Conservation (phyloP, 2,888 invertebrate species). For the Hydriomena furcata region DNA sequence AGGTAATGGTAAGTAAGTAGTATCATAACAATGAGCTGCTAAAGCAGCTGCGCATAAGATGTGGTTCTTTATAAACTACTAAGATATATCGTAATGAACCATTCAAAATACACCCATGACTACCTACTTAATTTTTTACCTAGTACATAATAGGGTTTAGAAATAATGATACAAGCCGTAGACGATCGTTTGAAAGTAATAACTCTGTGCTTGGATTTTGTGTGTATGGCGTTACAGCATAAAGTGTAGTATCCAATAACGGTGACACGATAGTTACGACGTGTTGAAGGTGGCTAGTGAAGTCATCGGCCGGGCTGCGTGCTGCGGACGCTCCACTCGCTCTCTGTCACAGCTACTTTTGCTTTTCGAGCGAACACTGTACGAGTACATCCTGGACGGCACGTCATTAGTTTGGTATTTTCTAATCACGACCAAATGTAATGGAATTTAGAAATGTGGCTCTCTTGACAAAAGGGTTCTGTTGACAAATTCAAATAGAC, state of each 20-base stretch:
- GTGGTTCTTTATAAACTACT: conserved; percentile 2
- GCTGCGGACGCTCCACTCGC: conserved; percentile 64
- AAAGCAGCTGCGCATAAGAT: not conserved
- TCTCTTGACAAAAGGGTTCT: too few relatives aligned
- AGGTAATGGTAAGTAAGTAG: too few relatives aligned
- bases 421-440: conserved; percentile 58
- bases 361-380: conserved; percentile 73
- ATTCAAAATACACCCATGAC: conserved; percentile 33
- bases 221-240: conserved; percentile 42
- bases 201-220: conserved; percentile 37
- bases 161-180: conserved; percentile 49
- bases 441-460: conserved; percentile 47
- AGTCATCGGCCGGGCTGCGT: conserved; percentile 73
- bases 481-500: not conserved
- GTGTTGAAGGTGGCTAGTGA: conserved; percentile 56
- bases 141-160: conserved; percentile 55
- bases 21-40: conserved; percentile 5
- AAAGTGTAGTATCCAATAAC: conserved; percentile 48
- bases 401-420: conserved; percentile 73
- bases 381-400: conserved; percentile 69
- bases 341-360: conserved; percentile 74
- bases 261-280: conserved; percentile 45
- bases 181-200: conserved; percentile 39
- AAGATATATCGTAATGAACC: conserved; percentile 24
- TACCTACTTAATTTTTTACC: conserved; percentile 45